These are phyloP conservation scores for Lepidochitona cinerea DNA, from an alignment of 2,888 invertebrate species.

Conservation along the genomic window DNA sequence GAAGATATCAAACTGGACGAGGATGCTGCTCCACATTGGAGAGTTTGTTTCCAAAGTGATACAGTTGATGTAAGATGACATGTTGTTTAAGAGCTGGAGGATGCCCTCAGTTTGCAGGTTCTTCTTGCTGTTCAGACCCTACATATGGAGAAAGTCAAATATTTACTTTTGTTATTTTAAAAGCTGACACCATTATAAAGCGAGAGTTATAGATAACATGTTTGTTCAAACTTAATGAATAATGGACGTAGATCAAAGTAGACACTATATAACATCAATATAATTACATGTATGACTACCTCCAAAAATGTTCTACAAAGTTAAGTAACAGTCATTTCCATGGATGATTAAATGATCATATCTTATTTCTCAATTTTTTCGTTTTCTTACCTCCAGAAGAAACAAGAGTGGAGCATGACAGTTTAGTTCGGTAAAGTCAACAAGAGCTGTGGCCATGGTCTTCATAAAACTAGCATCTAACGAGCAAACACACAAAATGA, in stretches of 20 bases:
- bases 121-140: slow-evolving; percentile 84
- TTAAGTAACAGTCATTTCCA: too few species aligned
- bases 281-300: too few species aligned
- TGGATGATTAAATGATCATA: too few species aligned
- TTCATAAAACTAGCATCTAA: slow-evolving; percentile 86
- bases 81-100: slow-evolving; percentile 87
- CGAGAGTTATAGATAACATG: too few species aligned
- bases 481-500: slow-evolving; percentile 20
- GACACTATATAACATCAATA: too few species aligned
- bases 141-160: too few species aligned
- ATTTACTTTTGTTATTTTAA: too few species aligned
- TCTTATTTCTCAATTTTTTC: too few species aligned
- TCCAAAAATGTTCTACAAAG: too few species aligned
- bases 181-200: too few species aligned
- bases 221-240: too few species aligned
- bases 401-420: slow-evolving; percentile 94
- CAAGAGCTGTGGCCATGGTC: slow-evolving; percentile 91
- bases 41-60: slow-evolving; percentile 84
- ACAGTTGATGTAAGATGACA: slow-evolving; percentile 93
- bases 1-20: slow-evolving; percentile 89
- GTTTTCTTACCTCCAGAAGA: slow-evolving; percentile 82
- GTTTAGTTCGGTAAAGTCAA: slow-evolving; percentile 96
- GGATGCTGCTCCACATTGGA: slow-evolving; percentile 83
- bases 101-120: slow-evolving; percentile 78
- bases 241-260: too few species aligned